Evolutionary conservation across 1,140 invertebrate species (phyloP), one percentile per base, ranked within the genome.

Genomic region (Papilio xuthus): DNA sequence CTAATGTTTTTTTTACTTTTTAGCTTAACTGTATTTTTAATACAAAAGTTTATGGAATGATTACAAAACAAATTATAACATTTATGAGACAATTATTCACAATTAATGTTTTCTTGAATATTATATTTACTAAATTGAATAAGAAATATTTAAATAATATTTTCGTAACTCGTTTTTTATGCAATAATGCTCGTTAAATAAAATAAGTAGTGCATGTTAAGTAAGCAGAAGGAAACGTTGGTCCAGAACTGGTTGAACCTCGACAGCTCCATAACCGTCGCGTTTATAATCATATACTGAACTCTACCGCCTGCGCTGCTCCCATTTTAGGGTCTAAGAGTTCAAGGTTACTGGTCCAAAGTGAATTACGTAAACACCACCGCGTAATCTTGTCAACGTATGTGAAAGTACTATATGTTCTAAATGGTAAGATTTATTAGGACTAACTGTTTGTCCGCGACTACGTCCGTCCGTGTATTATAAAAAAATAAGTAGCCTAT

Each of bases 301-400:
- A 71, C 69, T 41, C 20, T 78, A 37, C 67, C 69, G 77, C 80
- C 80, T 82, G 81, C 80, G 82, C 41, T 83, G 80, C 80, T 81
- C 83, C 72, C 81, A 78, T 84, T 81, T 84, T 81, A 80, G 82
- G 74, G 77, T 53, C 70, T 75, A 60, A 26, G 76, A 79, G 83
- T 84, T 84, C 84, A 84, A 84, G 84, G 80, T 53, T 60, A 84
- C 79, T 80, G 80, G 82, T 85, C 72, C 63, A n/a, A 77, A 75
- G 79, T 67, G 9, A 15, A 42, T 70, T 70, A 42, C 69, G 69
- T 70, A 23, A 41, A 70, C 15, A 4, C 2, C 1, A 20, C 13
- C 69, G 18, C 69, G 37, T 70, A 70, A 70, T 42, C 67, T 70
- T 70, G 60, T 32, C 60, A 28, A 67, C 23, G 3, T 28, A 60